A percentile compares a stretch with the other conserved stretches of the same genome.
These are phyloP conservation scores for Aphelinus atriplicis DNA, from an alignment of 1,140 invertebrate genomes.

Conservation along the genomic window DNA sequence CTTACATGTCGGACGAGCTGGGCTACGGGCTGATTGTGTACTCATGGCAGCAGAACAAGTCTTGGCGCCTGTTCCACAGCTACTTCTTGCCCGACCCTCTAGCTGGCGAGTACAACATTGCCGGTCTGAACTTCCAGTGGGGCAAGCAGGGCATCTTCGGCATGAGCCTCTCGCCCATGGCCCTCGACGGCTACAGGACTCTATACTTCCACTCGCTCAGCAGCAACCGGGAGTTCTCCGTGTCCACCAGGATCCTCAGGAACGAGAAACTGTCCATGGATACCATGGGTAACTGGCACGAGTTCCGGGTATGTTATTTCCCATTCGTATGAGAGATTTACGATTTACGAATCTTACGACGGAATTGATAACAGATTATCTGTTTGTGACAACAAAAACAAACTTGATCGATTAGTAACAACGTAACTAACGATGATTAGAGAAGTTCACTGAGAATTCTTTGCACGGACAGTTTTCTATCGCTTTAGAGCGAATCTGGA, in stretches of 20 bases:
- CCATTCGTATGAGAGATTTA: too few species aligned
- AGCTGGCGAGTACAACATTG: slow-evolving; percentile 80
- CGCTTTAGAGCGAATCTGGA: too few species aligned
- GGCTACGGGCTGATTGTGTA: slow-evolving; percentile 85
- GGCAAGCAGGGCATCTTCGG: slow-evolving; percentile 83
- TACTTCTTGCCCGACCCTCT: slow-evolving; percentile 84
- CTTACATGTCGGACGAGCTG: slow-evolving; percentile 83
- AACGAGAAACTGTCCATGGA: slow-evolving; percentile 73
- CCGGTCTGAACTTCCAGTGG: slow-evolving; percentile 85
- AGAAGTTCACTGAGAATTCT: too few species aligned
- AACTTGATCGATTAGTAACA: too few species aligned
- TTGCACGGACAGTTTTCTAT: too few species aligned
- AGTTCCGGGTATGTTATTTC: slow-evolving; percentile 67
- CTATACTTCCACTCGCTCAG: slow-evolving; percentile 82
- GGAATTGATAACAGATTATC: too few species aligned
- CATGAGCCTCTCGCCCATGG: slow-evolving; percentile 74
- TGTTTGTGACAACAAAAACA: too few species aligned
- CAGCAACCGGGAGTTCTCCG: slow-evolving; percentile 79
- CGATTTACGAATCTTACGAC: too few species aligned
- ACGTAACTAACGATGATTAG: too few species aligned
- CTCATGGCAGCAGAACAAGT: slow-evolving; percentile 77
- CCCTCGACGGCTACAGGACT: slow-evolving; percentile 73
- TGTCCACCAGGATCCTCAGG: slow-evolving; percentile 77
- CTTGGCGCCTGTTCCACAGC: slow-evolving; percentile 80
- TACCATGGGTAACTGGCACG: slow-evolving; percentile 75